Base-by-base conservation (phyloP, 2,888 invertebrate species). In the Eupithecia abbreviata region DNA sequence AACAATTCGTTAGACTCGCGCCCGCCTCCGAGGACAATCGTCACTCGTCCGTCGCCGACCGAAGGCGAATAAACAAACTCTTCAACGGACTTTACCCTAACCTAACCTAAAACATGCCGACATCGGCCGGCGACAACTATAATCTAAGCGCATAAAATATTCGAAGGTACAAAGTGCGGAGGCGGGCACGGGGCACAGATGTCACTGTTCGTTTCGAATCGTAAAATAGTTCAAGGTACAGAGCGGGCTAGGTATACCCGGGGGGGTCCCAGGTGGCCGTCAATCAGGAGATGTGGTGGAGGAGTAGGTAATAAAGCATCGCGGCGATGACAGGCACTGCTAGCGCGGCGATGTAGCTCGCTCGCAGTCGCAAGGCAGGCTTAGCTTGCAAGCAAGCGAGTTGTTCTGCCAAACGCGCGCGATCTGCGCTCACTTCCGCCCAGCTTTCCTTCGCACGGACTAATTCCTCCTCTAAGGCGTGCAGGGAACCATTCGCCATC, bases 361-460 rank as follows among this genome's bases (percentile, higher is more conserved):
- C 96, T 79, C 96, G 90, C 82, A 96, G 87, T 62, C 96, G 96
- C 80, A 95, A 78, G 71, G 72, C 92, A n/a, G 96, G 91, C 79
- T 97, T 96, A 84, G 93, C 92, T 84, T 96, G 96, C 85, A 97
- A 90, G 77, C 89, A 89, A 67, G 95, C 91, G 84, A 97, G 94
- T 87, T 97, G 84, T 55, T 83, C 84, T 67, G 96, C 93, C 66
- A 97, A 91, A 74, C 95, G 93, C 76, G 96, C 93, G 84, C 96
- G 96, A 85, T 97, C 97, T 45, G 95, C 96, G 84, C 95, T 93
- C 77, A 96, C 96, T 83, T 95, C 95, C 77, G 96, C 96, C 94
- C 96, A 97, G 83, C 96, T 95, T 89, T 97, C 97, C 87, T 97
- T 97, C 80, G 97, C 95, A 71, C 96, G 94, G 76, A 97, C 96